Evolutionary conservation across 2,888 invertebrate species (phyloP), one percentile per base, ranked within the genome.

Genomic region (Tanypteryx hageni): DNA sequence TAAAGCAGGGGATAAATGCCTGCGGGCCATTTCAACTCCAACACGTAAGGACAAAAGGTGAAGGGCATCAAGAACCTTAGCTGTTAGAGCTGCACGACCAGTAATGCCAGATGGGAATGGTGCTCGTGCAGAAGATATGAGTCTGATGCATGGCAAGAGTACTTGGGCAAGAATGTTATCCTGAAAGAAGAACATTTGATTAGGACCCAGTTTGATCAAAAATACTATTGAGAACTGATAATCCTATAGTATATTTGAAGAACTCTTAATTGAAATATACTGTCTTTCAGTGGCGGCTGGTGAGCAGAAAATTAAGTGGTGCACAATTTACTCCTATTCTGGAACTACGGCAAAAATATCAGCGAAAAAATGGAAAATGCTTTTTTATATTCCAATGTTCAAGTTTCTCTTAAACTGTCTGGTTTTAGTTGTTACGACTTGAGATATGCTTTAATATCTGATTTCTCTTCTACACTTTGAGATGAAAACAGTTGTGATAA

Each of bases 161-260:
- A 99, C 98, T 44, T 97, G 97, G 94, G 97, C 97, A 31, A 99
- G 96, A 93, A 99, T 96, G 0, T 97, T 97, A 94, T 99, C 99
- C 98, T 99, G 95, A 64, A 96, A 95, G 92, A 92, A 92, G 93
- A 92, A 76, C 44, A 44, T 44, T 5, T 44, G 44, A 44, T 44
- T 44, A 44, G 44, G 44, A 44, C 44, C 56, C 18, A 57, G 14
- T 27, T 61, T 18, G 83, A 16, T 58, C 13, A 27, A 83, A 44
- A n/a, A 27, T 86, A 22, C 61, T 64, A 61, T 44, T 18, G 31
- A 27, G 56, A 8, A 89, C n/a, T 58, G 22, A 44, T 68, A 89
- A 86, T 85, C 44, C 5, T 44, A 44, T 3, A 44, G 44, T 5
- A 44, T 44, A 44, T 44, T 44, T 44, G 44, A 44, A 44, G 44